Conservation (phyloP, 2,888 invertebrate genomes). For the Yponomeuta sedellus region DNA sequence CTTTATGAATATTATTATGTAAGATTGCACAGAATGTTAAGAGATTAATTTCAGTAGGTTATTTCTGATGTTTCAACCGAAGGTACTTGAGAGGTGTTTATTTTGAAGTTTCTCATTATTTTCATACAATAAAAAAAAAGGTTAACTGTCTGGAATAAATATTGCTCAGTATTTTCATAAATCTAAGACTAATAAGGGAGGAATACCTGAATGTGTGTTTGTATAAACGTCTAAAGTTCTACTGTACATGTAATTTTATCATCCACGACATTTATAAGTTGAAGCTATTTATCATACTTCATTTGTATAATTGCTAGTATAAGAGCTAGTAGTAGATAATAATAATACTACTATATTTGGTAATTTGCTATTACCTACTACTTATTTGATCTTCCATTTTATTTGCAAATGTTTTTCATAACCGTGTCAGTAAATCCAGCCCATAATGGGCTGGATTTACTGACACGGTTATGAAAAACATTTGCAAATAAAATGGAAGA, state of each 20-base stretch:
- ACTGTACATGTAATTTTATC: neutral
- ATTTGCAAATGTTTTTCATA: constrained; percentile 8
- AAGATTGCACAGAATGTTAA: constrained; percentile 50
- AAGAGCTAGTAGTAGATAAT: neutral
- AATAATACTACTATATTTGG: neutral
- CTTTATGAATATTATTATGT: constrained; percentile 13
- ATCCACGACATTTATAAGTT: neutral
- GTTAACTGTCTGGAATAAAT: constrained; percentile 60
- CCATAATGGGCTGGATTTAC: no score
- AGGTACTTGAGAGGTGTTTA: constrained; percentile 34
- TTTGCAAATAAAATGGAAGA: no score
- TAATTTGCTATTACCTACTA: neutral
- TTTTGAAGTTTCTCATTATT: constrained; percentile 30
- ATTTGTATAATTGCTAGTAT: constrained; percentile 2
- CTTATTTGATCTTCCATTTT: constrained; percentile 11
- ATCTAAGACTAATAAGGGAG: constrained; percentile 40
- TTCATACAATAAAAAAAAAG: constrained; percentile 35
- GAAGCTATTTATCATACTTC: neutral
- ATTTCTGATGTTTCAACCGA: constrained; percentile 32
- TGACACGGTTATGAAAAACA: no score
- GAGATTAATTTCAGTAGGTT: constrained; percentile 26
- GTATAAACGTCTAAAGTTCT: neutral
- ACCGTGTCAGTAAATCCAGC: neutral
- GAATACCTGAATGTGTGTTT: neutral
- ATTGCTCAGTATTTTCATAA: constrained; percentile 75